Percentiles rank a stretch among this genome's conserved stretches.
Conservation (phyloP, 1,140 invertebrate genomes). For the Hylyphantes graminicola region DNA sequence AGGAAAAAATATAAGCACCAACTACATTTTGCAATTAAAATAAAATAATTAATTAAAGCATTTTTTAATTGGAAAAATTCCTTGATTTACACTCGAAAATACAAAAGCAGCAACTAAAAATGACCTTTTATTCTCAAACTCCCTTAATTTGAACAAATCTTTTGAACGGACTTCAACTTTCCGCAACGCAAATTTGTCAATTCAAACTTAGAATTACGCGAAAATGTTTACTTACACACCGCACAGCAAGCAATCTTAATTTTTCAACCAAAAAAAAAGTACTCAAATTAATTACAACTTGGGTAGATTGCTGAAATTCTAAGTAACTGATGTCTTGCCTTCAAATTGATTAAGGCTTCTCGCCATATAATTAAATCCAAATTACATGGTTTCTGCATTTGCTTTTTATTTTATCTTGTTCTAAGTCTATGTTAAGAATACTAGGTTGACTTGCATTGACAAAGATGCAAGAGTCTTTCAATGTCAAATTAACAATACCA, state of each 20-base stretch:
- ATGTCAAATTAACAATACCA: too few relatives aligned
- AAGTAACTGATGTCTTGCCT: constrained; percentile 21
- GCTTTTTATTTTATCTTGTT: background rate
- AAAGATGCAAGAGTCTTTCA: too few relatives aligned
- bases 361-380: constrained; percentile 35
- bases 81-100: too few relatives aligned
- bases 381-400: constrained; percentile 26
- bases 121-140: too few relatives aligned
- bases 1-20: too few relatives aligned
- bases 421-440: background rate
- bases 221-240: background rate
- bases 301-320: background rate
- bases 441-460: too few relatives aligned
- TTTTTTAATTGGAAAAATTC: too few relatives aligned
- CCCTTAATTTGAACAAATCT: too few relatives aligned
- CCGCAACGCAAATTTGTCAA: background rate
- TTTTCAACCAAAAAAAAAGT: background rate
- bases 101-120: too few relatives aligned
- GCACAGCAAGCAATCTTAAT: constrained; percentile 1
- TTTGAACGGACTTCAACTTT: background rate
- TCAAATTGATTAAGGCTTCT: constrained; percentile 34
- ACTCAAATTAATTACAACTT: constrained; percentile 22
- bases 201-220: background rate
- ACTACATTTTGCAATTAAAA: too few relatives aligned
- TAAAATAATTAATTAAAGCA: too few relatives aligned